Evolutionary conservation across 2,113 vertebrate genomes (phyloP).

Genomic region (Leuciscus idus): DNA sequence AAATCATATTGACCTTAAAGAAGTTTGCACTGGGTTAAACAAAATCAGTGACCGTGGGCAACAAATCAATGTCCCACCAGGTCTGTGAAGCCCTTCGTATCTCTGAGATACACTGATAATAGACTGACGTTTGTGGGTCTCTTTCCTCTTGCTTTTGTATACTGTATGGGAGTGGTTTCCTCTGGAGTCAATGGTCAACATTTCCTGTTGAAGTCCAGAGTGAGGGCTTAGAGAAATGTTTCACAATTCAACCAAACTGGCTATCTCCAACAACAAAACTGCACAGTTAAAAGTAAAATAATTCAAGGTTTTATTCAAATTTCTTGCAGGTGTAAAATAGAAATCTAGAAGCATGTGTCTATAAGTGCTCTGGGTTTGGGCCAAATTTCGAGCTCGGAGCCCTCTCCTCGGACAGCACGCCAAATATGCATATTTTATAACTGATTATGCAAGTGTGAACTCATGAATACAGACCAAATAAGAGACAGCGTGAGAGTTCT

Average conservation of each 20-base stretch:
- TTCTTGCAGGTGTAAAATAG: not conserved
- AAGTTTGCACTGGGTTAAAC: not conserved
- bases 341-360: not conserved
- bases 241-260: not conserved
- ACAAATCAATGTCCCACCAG: not conserved
- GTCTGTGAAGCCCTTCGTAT: conserved; percentile 10
- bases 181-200: conserved; percentile 47
- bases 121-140: conserved; percentile 16
- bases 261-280: not conserved
- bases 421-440: too few species aligned
- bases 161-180: conserved; percentile 57
- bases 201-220: conserved; percentile 52
- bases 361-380: too few species aligned
- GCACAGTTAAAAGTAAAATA: not conserved
- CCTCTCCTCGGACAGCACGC: too few species aligned
- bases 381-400: too few species aligned
- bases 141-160: conserved; percentile 50
- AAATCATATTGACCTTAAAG: not conserved
- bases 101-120: conserved; percentile 35
- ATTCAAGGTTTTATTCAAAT: not conserved
- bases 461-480: not conserved
- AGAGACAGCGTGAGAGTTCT: not conserved
- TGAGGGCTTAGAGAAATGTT: not conserved
- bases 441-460: too few species aligned
- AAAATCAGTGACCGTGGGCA: not conserved